Conservation (phyloP, 1,140 invertebrate species). For the Pseudomyrmex sp. region DNA sequence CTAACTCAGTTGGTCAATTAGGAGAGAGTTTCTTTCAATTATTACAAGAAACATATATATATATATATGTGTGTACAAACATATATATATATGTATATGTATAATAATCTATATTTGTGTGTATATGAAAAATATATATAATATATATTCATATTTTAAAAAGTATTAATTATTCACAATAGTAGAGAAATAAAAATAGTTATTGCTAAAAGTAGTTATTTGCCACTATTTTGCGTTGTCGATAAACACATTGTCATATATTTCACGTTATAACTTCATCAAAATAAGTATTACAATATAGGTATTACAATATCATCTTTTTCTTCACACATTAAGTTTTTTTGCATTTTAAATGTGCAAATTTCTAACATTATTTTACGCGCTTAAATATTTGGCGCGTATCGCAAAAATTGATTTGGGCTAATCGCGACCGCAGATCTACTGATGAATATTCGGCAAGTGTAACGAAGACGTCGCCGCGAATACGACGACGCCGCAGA, state of each 20-base stretch:
- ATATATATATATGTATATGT: neutral
- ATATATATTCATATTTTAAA: no score
- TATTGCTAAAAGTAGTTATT: no score
- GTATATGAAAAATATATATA: neutral
- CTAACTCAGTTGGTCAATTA: slow-evolving; percentile 16
- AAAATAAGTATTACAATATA: no score
- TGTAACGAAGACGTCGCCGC: slow-evolving; percentile 57
- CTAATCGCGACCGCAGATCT: slow-evolving; percentile 30
- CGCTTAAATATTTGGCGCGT: slow-evolving; percentile 21
- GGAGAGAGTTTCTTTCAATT: slow-evolving; percentile 19
- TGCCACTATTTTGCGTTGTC: no score
- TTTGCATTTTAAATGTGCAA: neutral
- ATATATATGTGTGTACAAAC: no score
- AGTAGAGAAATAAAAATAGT: no score
- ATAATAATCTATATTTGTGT: neutral
- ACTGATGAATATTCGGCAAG: slow-evolving; percentile 48
- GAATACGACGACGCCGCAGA: slow-evolving; percentile 25
- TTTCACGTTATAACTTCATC: neutral
- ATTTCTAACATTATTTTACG: slow-evolving; percentile 9
- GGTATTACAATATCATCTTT: neutral
- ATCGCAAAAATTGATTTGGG: slow-evolving; percentile 32
- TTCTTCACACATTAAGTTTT: neutral
- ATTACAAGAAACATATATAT: neutral
- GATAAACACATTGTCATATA: neutral
- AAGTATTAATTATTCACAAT: no score